Evolutionary conservation across 2,797 vertebrate species (phyloP).

Genomic region (Botia kubotai): DNA sequence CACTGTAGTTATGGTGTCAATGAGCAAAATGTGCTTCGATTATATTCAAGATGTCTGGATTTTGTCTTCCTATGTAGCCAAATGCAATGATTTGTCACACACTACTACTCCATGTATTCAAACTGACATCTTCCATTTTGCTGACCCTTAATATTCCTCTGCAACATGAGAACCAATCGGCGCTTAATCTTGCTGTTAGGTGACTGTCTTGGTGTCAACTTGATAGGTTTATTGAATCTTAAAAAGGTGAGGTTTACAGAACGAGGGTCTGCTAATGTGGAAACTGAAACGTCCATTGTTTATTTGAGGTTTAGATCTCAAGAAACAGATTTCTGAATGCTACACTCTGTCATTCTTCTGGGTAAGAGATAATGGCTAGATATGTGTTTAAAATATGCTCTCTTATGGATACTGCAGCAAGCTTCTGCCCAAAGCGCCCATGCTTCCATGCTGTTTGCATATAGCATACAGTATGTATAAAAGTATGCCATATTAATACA

Average conservation of each 20-base stretch:
- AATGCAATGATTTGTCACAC: constrained; percentile 42
- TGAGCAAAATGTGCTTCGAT: background rate
- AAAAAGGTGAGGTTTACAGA: constrained; percentile 6
- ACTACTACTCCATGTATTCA: background rate
- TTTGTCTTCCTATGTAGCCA: constrained; percentile 18
- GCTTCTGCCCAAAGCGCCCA: constrained; percentile 38
- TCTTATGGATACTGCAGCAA: constrained; percentile 39
- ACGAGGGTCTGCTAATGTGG: constrained; percentile 30
- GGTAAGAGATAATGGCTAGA: constrained; percentile 27
- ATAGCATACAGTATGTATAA: constrained; percentile 28
- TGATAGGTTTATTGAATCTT: constrained; percentile 7
- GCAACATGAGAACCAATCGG: background rate
- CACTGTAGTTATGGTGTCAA: constrained; percentile 1
- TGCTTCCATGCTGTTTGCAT: constrained; percentile 28
- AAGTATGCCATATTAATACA: constrained; percentile 11
- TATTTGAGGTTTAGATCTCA: constrained; percentile 36
- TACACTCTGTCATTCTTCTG: constrained; percentile 60
- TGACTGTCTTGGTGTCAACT: background rate
- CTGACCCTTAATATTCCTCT: background rate
- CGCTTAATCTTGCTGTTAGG: background rate
- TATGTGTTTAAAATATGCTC: constrained; percentile 2
- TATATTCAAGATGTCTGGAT: constrained; percentile 25
- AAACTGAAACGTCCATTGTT: constrained; percentile 16
- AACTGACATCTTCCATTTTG: background rate
- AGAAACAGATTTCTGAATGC: constrained; percentile 49